Percentiles rank a stretch among this genome's conserved stretches.
phyloP scores from a whole-genome alignment of 2,113 vertebrate species.

The Mormyrus iriodes region DNA sequence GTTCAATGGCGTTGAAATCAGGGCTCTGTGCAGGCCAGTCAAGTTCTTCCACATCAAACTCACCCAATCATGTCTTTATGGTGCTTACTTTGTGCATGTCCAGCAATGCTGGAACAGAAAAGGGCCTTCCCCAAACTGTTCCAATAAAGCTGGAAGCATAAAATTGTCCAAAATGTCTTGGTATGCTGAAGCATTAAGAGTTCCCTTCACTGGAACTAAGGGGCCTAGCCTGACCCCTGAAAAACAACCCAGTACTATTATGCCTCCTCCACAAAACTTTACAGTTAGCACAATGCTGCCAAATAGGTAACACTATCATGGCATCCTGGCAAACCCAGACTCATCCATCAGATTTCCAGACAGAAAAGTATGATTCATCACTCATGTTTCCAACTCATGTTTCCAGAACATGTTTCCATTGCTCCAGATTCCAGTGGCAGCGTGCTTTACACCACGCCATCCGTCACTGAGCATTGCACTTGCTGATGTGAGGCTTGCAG shows the following conservation, averaged over 20 bases:
- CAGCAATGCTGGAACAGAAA: no score
- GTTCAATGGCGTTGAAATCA: no score
- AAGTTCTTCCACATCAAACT: no score
- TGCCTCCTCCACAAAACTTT: background rate
- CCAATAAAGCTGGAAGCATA: background rate
- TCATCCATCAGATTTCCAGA: background rate
- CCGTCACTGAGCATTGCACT: background rate
- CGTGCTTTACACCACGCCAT: background rate
- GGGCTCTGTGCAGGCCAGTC: no score
- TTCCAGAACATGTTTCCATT: background rate
- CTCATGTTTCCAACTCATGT: no score
- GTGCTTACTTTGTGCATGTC: no score
- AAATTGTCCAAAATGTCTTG: background rate
- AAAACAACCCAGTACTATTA: background rate
- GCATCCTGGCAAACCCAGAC: background rate
- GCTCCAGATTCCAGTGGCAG: background rate
- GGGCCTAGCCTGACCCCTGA: background rate
- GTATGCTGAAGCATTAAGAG: background rate
- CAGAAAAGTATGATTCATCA: background rate
- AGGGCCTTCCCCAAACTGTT: background rate
- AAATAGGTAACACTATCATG: background rate
- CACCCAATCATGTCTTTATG: no score
- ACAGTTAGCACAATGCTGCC: background rate
- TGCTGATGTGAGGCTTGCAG: background rate
- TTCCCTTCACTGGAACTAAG: background rate